Evolutionary conservation across 2,797 vertebrate species (phyloP).

Genomic region (Lepus oiostolus): DNA sequence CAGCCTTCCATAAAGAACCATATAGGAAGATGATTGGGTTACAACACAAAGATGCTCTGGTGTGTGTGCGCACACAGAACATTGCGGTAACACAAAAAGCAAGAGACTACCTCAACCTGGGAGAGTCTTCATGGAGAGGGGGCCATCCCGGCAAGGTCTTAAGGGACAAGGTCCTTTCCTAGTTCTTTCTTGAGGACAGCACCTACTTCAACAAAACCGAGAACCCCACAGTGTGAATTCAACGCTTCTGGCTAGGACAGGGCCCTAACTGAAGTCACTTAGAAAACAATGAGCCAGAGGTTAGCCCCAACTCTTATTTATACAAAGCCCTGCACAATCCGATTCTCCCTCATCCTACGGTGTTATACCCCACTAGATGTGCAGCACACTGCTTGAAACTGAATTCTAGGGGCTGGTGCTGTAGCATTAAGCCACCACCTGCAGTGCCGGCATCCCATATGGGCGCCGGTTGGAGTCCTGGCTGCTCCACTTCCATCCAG

Average conservation of each 20-base stretch:
- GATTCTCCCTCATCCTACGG: background rate
- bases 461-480: too few relatives aligned
- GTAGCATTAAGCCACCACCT: too few relatives aligned
- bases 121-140: background rate
- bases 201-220: background rate
- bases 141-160: background rate
- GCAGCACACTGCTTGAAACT: background rate
- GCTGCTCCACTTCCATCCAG: too few relatives aligned
- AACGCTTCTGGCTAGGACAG: background rate
- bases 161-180: background rate
- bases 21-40: background rate
- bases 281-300: background rate
- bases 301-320: background rate
- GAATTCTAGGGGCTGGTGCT: background rate
- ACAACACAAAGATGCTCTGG: background rate
- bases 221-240: background rate
- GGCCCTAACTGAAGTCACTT: background rate
- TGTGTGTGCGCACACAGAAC: background rate
- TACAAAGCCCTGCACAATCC: background rate
- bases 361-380: background rate
- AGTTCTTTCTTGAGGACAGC: background rate
- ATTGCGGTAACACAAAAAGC: background rate
- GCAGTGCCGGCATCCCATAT: too few relatives aligned
- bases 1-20: conserved; percentile 2
- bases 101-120: background rate